These are phyloP conservation scores for Petrocephalus zakoni DNA, from an alignment of 2,113 vertebrate genomes.

Conservation along the genomic window DNA sequence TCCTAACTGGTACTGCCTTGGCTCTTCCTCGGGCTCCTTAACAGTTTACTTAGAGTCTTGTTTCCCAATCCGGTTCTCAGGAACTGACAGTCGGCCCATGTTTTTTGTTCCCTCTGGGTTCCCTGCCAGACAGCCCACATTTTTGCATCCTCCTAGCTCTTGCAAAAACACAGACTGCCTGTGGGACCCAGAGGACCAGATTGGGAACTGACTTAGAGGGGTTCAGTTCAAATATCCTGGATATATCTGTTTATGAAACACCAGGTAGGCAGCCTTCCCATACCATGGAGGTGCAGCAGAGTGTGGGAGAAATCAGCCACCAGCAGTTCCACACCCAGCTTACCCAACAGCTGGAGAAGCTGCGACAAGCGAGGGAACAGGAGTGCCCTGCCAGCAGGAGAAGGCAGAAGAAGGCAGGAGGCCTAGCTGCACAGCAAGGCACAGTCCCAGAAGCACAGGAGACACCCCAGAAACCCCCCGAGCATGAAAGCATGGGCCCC, in stretches of 20 bases:
- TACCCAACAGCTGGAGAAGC: slow-evolving; percentile 42
- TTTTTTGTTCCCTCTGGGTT: not conserved
- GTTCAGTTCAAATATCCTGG: not conserved
- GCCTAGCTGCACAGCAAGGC: not conserved
- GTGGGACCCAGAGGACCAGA: not conserved
- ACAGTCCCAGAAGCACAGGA: not conserved
- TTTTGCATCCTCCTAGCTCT: not conserved
- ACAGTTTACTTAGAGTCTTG: not conserved
- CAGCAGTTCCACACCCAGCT: slow-evolving; percentile 46
- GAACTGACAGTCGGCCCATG: not conserved
- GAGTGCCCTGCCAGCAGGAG: not conserved
- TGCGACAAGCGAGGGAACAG: slow-evolving; percentile 38
- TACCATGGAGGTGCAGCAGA: not conserved
- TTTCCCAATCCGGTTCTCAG: not conserved
- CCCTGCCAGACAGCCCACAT: not conserved
- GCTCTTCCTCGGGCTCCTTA: not conserved
- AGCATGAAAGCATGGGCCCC: not conserved
- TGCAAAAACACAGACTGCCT: not conserved
- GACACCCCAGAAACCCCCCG: not conserved
- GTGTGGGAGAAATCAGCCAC: slow-evolving; percentile 22
- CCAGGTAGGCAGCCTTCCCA: slow-evolving; percentile 18
- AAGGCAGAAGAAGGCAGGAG: not conserved
- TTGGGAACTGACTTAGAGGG: not conserved
- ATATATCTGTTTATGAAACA: not conserved
- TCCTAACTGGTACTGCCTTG: not conserved